Percentiles rank a stretch among this genome's conserved stretches.
These are phyloP conservation scores for Heliconius ethilla DNA, from an alignment of 2,888 invertebrate genomes.

Conservation along the genomic window DNA sequence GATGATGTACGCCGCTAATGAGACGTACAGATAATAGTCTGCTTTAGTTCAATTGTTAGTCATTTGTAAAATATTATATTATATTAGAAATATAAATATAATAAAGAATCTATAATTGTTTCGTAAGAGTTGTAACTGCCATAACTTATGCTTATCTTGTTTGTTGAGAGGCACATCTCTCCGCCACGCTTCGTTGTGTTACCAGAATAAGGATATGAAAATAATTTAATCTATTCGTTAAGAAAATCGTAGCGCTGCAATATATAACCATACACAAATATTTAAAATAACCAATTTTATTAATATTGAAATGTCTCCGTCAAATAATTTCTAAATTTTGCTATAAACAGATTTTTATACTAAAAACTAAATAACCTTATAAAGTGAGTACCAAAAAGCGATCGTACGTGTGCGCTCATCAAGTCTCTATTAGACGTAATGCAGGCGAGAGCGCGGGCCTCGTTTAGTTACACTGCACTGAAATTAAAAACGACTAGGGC, in stretches of 20 bases:
- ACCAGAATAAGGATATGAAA: too few species aligned
- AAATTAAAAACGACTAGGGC: constrained; percentile 6
- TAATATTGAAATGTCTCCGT: too few species aligned
- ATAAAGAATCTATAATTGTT: not conserved
- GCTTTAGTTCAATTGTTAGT: not conserved
- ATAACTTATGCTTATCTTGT: not conserved
- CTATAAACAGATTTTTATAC: not conserved
- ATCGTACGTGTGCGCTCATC: constrained; percentile 15
- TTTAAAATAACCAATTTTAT: too few species aligned
- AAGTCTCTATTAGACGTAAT: constrained; percentile 21
- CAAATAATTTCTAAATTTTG: not conserved
- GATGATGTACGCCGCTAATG: constrained; percentile 4
- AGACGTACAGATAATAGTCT: not conserved
- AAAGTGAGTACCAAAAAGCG: constrained; percentile 1
- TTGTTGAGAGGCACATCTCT: too few species aligned
- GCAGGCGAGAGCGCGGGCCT: constrained; percentile 10
- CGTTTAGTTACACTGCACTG: constrained; percentile 17
- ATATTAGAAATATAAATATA: not conserved
- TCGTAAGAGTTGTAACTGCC: not conserved
- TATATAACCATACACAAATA: too few species aligned
- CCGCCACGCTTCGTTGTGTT: too few species aligned
- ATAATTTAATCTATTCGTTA: too few species aligned
- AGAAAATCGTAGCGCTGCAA: too few species aligned
- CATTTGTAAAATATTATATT: not conserved
- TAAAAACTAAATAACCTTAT: not conserved